These are phyloP conservation scores for Oasisia sp. DNA, from an alignment of 2,888 invertebrate genomes.

Conservation along the genomic window DNA sequence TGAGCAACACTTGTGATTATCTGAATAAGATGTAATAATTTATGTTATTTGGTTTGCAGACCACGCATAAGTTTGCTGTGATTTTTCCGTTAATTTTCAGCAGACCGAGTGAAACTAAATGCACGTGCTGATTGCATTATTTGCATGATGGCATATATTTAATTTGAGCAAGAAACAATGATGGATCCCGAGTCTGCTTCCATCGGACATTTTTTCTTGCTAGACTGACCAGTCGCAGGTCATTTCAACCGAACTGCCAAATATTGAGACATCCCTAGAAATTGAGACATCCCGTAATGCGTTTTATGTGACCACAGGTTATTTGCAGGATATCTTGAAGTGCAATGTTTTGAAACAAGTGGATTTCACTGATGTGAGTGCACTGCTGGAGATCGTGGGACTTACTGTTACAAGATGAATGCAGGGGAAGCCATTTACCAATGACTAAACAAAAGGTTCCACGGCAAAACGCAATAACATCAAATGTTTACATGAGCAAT, in stretches of 20 bases:
- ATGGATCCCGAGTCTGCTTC: background rate
- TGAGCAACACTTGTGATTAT: too few species aligned
- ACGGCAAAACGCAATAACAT: too few species aligned
- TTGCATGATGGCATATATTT: background rate
- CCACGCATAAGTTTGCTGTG: background rate
- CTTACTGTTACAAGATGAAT: background rate
- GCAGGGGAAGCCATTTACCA: background rate
- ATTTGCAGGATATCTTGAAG: too few species aligned
- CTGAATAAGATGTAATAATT: too few species aligned
- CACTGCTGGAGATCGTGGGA: too few species aligned
- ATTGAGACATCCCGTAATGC: too few species aligned
- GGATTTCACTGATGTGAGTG: too few species aligned
- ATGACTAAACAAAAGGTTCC: too few species aligned
- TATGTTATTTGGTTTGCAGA: background rate
- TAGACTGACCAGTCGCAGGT: background rate
- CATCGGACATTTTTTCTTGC: background rate
- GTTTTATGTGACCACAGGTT: background rate
- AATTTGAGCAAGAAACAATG: background rate
- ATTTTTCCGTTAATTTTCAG: background rate
- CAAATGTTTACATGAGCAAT: too few species aligned
- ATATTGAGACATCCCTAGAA: background rate
- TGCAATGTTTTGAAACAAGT: too few species aligned
- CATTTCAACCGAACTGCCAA: background rate
- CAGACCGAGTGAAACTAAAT: background rate
- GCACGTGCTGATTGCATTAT: background rate